Base-by-base conservation (phyloP, 2,888 invertebrate genomes). In the Balanococcus diminutus region DNA sequence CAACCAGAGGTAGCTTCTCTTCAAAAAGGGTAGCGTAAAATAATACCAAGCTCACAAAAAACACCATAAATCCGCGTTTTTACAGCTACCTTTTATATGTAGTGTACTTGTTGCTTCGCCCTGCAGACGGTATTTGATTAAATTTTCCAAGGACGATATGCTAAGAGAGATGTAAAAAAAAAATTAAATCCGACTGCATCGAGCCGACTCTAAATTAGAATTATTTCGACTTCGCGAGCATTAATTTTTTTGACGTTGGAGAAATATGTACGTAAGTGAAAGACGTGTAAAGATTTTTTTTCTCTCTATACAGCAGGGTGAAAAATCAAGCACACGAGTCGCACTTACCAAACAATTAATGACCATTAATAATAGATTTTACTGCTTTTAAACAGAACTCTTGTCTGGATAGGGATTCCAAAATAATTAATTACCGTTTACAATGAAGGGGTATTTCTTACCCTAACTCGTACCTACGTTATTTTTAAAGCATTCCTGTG, bases 341-440 rank as follows among this genome's bases (percentile, higher is more conserved):
- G 72, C 16, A 32, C 72, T 72, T 31, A 31, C 16, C 14, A 25
- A 72, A 72, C 72, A 72, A 72, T 72, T 72, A 72, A 72, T 72
- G 72, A 72, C 72, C 72, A 72, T 72, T 72, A 72, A 28, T 72
- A 72, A 72, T 72, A 72, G n/a, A 32, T 72, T 72, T 72, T n/a
- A 32, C 14, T 32, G 28, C 16, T 16, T 72, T n/a, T 31, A 32
- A 72, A 72, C 32, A 72, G 46, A 16, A n/a, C 32, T n/a, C 32
- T 9, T 32, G 72, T 32, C 4, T n/a, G 46, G 46, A 11, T 28
- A 72, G 72, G 31, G 72, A 31, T 46, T 46, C n/a, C 6, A 16
- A 72, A 32, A 72, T 72, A 72, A 72, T 72, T 72, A 72, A 72
- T 72, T 72, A 72, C 72, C 72, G 72, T 25, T n/a, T 25, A 28